A percentile compares a stretch with the other conserved stretches of the same genome.
Evolutionary conservation across 2,113 vertebrate species (phyloP).

Genomic region (Xenus cinereus): DNA sequence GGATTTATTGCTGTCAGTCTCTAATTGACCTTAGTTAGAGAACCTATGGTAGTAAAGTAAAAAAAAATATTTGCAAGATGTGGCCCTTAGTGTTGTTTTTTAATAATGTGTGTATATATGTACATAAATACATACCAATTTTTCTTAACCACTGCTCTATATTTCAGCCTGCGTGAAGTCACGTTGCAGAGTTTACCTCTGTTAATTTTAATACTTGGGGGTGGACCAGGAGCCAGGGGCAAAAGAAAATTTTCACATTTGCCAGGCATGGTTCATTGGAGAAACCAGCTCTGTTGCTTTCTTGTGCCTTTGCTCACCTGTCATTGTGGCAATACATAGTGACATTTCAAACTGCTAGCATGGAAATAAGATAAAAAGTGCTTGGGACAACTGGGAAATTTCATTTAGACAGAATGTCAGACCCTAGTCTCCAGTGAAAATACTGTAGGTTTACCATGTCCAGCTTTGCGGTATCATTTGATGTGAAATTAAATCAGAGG

Average conservation of each 20-base stretch:
- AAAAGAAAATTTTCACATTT: background rate
- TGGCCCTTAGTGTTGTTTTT: background rate
- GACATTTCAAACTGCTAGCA: slow-evolving; percentile 67
- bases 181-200: background rate
- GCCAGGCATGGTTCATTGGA: background rate
- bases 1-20: background rate
- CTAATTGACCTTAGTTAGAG: background rate
- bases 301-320: slow-evolving; percentile 65
- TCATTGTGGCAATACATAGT: slow-evolving; percentile 55
- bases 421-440: slow-evolving; percentile 63
- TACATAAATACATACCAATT: background rate
- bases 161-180: background rate
- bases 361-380: slow-evolving; percentile 76
- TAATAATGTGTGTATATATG: no score
- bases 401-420: slow-evolving; percentile 75
- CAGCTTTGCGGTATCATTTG: slow-evolving; percentile 57
- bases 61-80: background rate
- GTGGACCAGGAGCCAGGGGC: background rate
- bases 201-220: background rate
- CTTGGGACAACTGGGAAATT: slow-evolving; percentile 78
- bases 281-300: slow-evolving; percentile 13
- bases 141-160: background rate
- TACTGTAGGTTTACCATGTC: slow-evolving; percentile 64
- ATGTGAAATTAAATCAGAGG: slow-evolving; percentile 70
- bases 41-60: background rate